Evolutionary conservation across 1,140 invertebrate genomes (phyloP).

Genomic region (Lepidurus apus): DNA sequence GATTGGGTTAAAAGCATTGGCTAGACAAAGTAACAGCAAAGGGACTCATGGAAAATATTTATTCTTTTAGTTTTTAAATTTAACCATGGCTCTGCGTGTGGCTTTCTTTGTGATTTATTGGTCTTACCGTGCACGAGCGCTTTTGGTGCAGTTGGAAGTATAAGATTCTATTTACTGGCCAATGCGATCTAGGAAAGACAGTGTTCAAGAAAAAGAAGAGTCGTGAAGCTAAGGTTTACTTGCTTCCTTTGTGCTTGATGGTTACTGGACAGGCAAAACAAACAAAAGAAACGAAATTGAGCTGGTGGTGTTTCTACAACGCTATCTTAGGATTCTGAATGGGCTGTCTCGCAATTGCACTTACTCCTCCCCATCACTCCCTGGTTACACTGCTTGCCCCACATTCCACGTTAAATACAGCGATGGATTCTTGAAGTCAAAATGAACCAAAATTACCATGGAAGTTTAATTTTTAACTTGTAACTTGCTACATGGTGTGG

Average conservation of each 20-base stretch:
- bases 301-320: slow-evolving; percentile 3
- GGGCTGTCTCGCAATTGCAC: slow-evolving; percentile 16
- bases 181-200: background rate
- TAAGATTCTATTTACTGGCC: background rate
- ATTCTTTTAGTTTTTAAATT: background rate
- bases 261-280: background rate
- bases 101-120: slow-evolving; percentile 16
- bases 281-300: background rate
- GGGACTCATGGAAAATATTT: slow-evolving; percentile 4
- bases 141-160: background rate
- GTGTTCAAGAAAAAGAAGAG: background rate
- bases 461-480: no score
- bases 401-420: slow-evolving; percentile 18
- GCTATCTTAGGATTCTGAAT: slow-evolving; percentile 1
- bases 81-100: slow-evolving; percentile 4
- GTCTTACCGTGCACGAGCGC: slow-evolving; percentile 6
- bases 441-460: no score
- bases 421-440: background rate
- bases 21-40: slow-evolving; percentile 2
- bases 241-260: background rate
- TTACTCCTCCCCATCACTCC: slow-evolving; percentile 3
- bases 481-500: no score
- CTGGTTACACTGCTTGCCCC: slow-evolving; percentile 16
- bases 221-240: background rate
- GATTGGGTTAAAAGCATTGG: slow-evolving; percentile 1